Conservation (phyloP, 2,888 invertebrate species). For the Urechis unicinctus region DNA sequence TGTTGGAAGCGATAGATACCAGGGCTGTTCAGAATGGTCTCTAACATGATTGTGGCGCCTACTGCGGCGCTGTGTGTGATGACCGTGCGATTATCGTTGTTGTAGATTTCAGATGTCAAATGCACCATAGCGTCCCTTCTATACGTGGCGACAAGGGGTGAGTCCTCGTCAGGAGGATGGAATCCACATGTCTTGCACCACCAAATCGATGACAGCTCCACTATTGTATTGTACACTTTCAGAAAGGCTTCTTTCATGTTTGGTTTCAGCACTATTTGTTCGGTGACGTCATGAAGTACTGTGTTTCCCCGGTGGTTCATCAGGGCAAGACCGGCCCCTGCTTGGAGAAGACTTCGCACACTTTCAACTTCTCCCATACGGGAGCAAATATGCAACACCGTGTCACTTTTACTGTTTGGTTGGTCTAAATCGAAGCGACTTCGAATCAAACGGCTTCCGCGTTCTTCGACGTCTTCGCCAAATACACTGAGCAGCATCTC, state of each 20-base stretch:
- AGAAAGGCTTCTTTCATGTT: slow-evolving; percentile 20
- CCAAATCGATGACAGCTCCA: slow-evolving; percentile 23
- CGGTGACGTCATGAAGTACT: slow-evolving; percentile 32
- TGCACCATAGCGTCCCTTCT: slow-evolving; percentile 27
- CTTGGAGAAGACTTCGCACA: slow-evolving; percentile 25
- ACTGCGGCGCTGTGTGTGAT: slow-evolving; percentile 31
- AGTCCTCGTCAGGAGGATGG: slow-evolving; percentile 27
- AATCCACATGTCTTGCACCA: slow-evolving; percentile 31
- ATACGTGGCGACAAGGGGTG: slow-evolving; percentile 15
- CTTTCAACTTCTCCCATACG: slow-evolving; percentile 10
- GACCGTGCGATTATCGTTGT: slow-evolving; percentile 30
- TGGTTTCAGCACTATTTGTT: slow-evolving; percentile 21
- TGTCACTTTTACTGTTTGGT: slow-evolving; percentile 13
- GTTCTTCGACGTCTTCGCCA: not conserved
- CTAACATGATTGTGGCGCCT: slow-evolving; percentile 30
- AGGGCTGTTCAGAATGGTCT: slow-evolving; percentile 30
- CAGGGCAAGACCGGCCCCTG: slow-evolving; percentile 30
- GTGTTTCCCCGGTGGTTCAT: slow-evolving; percentile 34
- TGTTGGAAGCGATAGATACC: slow-evolving; percentile 30
- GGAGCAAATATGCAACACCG: slow-evolving; percentile 19
- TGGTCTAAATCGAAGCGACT: slow-evolving; percentile 19
- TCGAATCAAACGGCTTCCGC: not conserved
- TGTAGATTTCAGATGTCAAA: slow-evolving; percentile 28
- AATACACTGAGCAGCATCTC: not conserved
- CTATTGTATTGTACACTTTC: slow-evolving; percentile 12